Percentiles rank a stretch among this genome's conserved stretches.
phyloP scores from a whole-genome alignment of 2,797 vertebrate species.

The Phaenicophaeus curvirostris region DNA sequence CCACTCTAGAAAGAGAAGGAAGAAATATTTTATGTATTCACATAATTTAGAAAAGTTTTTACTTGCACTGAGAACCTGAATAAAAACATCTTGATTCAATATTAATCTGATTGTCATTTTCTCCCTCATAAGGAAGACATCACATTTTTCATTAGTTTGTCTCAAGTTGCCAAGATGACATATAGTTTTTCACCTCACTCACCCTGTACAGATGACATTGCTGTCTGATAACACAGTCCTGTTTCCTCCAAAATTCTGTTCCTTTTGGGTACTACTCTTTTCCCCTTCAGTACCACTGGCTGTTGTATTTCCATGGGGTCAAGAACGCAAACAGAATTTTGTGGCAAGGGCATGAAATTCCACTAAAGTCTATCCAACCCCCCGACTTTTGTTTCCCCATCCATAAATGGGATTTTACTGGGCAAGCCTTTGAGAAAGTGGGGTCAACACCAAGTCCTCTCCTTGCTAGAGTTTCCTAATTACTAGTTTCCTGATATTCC shows the following conservation, averaged over 20 bases:
- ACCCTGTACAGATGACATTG: not conserved
- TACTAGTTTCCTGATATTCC: not conserved
- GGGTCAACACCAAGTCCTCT: not conserved
- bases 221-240: not conserved
- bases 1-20: not conserved
- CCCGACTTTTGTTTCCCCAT: not conserved
- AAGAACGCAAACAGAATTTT: not conserved
- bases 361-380: not conserved
- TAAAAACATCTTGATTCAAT: not conserved
- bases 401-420: not conserved
- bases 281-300: not conserved
- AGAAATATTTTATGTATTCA: constrained; percentile 32
- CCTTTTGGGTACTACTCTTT: not conserved
- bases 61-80: not conserved
- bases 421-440: not conserved
- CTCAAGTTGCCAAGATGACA: not conserved
- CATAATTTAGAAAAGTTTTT: not conserved
- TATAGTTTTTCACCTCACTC: not conserved
- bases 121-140: not conserved
- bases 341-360: not conserved
- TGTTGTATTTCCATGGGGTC: not conserved
- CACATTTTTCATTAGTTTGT: constrained; percentile 27
- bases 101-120: constrained; percentile 20
- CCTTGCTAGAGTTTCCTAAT: not conserved
- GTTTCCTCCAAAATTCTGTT: not conserved